Conservation (phyloP, 1,140 invertebrate species). For the Sinella curviseta region DNA sequence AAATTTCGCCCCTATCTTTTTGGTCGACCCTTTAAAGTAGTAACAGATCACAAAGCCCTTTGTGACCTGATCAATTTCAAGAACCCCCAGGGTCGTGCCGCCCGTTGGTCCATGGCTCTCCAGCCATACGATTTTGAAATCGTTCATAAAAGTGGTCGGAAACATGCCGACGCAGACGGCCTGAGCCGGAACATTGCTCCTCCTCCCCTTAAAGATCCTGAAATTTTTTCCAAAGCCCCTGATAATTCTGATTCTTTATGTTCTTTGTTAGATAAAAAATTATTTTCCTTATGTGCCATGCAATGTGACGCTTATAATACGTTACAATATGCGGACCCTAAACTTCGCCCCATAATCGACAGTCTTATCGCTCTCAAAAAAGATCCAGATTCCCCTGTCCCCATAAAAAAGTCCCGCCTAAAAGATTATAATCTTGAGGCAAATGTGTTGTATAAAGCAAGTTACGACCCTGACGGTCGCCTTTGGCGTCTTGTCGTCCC, state of each 20-base stretch:
- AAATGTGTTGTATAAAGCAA: not conserved
- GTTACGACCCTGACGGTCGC: not conserved
- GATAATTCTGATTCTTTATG: not conserved
- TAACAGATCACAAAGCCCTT: conserved; percentile 17
- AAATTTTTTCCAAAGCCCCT: not conserved
- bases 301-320: not conserved
- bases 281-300: not conserved
- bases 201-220: not conserved
- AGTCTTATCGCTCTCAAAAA: not conserved
- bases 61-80: not conserved
- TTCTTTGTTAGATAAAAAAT: not conserved
- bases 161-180: not conserved
- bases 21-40: conserved; percentile 13
- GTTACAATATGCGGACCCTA: not conserved
- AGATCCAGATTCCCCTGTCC: not conserved
- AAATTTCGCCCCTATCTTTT: conserved; percentile 8
- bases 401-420: not conserved
- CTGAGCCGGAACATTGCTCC: not conserved
- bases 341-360: not conserved
- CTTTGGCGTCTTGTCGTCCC: not conserved
- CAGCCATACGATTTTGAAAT: conserved; percentile 11
- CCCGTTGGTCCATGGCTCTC: not conserved
- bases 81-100: not conserved
- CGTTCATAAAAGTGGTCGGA: not conserved
- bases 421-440: not conserved